phyloP scores from a whole-genome alignment of 2,797 vertebrate genomes.

The Hephaestus fuliginosus region DNA sequence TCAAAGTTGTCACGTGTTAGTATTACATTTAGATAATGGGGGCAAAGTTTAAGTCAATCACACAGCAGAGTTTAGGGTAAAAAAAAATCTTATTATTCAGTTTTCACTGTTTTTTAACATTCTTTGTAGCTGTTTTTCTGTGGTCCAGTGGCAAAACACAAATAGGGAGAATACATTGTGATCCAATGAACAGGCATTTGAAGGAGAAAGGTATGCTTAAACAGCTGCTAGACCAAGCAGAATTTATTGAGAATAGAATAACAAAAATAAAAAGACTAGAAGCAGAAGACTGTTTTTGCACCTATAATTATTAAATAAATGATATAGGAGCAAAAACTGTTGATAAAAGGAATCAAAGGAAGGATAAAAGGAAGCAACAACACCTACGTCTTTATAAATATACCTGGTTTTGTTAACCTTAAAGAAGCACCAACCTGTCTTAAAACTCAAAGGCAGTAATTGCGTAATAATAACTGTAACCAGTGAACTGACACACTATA shows the following conservation, averaged over 20 bases:
- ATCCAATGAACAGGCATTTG: neutral
- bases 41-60: neutral
- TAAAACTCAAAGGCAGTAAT: neutral
- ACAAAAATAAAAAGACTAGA: neutral
- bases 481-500: neutral
- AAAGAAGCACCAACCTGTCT: neutral
- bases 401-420: neutral
- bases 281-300: neutral
- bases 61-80: neutral
- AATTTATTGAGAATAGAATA: neutral
- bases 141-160: slow-evolving; percentile 2
- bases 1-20: slow-evolving; percentile 1
- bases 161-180: neutral
- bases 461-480: neutral
- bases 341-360: too few species aligned
- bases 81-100: neutral
- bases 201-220: neutral
- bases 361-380: neutral
- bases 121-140: neutral
- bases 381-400: neutral
- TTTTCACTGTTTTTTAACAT: neutral
- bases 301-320: neutral
- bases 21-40: neutral
- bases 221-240: neutral
- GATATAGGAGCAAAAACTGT: neutral